Conservation (phyloP, 2,888 invertebrate species). For the Synanthedon tipuliformis region DNA sequence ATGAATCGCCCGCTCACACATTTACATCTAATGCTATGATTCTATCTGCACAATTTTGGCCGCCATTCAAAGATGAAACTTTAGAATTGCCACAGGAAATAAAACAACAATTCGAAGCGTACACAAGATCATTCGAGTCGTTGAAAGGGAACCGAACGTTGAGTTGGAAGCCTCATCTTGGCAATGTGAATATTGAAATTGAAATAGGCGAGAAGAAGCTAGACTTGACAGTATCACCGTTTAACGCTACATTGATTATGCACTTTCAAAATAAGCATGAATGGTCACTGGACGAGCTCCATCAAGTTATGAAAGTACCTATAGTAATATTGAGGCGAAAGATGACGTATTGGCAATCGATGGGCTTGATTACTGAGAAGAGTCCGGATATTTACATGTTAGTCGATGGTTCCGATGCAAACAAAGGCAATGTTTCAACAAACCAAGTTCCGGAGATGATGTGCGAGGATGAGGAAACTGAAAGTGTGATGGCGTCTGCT, state of each 20-base stretch:
- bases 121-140: conserved; percentile 91
- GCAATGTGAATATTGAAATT: conserved; percentile 90
- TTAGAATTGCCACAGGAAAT: conserved; percentile 86
- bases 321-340: conserved; percentile 85
- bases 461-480: conserved; percentile 90
- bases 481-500: conserved; percentile 94
- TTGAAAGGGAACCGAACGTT: conserved; percentile 92
- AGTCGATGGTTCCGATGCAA: conserved; percentile 73
- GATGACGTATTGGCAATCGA: conserved; percentile 94
- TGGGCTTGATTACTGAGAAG: conserved; percentile 85
- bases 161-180: conserved; percentile 94
- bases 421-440: conserved; percentile 65
- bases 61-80: conserved; percentile 94
- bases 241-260: conserved; percentile 93
- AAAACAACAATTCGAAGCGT: conserved; percentile 83
- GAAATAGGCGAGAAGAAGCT: conserved; percentile 85
- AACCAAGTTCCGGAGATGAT: conserved; percentile 73
- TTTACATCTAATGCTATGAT: conserved; percentile 79
- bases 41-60: conserved; percentile 99
- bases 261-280: conserved; percentile 89
- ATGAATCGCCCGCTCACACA: conserved; percentile 42
- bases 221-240: conserved; percentile 88
- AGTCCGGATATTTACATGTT: conserved; percentile 79
- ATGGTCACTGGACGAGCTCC: conserved; percentile 90
- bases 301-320: conserved; percentile 88